Evolutionary conservation across 2,888 invertebrate species (phyloP), one percentile per base, ranked within the genome.

Genomic region (Coleophora flavipennella): DNA sequence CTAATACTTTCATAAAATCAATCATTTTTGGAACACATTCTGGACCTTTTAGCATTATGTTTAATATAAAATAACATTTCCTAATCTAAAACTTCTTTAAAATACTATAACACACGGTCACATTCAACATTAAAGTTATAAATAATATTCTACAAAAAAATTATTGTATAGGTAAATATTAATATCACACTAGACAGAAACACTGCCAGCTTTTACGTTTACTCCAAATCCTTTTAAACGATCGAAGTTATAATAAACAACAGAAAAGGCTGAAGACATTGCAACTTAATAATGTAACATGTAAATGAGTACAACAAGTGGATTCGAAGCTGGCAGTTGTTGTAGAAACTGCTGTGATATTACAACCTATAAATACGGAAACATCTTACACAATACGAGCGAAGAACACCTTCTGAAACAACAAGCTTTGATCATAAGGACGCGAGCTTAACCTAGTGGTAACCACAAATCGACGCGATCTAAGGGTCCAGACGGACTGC

Each of bases 111-210:
- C 69, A 68, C 65, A 59, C 57, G 49, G 57, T 68, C 66, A 68
- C 69, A 64, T 67, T 66, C 69, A 75, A 73, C 70, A 62, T 67
- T 64, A 61, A 55, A 69, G 46, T 55, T 64, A 73, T 70, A 76
- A 77, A 79, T 77, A 74, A 75, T 76, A 78, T 71, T 72, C 73
- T 77, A 75, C 60, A 68, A 71, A 59, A 71, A 68, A n/a, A n/a
- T n/a, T n/a, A n/a, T 70, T 73, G 79, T 78, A 80, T 80, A 83
- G 78, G 78, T 55, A 74, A 78, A 78, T 78, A 80, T 81, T 63
- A 81, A 83, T 81, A 84, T 83, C 84, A 84, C 84, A 84, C 73
- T 76, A 83, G 80, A 73, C 57, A 20, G 20, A 20, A 20, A 62
- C 76, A 76, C 79, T 77, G 81, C 70, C 83, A 79, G 78, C 75